A percentile compares a stretch with the other conserved stretches of the same genome.
Conservation (phyloP, 2,113 vertebrate species). For the Pangasianodon hypophthalmus region DNA sequence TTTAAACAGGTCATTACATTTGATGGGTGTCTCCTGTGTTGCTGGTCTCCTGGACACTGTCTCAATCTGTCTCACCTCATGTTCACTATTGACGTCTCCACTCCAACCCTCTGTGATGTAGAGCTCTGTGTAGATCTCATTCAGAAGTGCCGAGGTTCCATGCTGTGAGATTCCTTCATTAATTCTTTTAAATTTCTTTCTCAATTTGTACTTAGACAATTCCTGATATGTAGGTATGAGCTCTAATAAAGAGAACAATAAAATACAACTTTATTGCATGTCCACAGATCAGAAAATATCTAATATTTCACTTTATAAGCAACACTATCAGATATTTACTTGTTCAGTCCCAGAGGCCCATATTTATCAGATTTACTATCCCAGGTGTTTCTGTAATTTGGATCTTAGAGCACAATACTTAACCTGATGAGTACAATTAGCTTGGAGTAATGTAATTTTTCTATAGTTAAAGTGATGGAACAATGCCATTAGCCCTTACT, state of each 20-base stretch:
- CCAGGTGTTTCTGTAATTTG: too few relatives aligned
- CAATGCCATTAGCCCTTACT: neutral
- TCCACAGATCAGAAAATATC: neutral
- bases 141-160: constrained; percentile 13
- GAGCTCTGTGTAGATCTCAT: constrained; percentile 51
- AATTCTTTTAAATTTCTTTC: neutral
- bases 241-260: neutral
- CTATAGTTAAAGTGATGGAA: too few relatives aligned
- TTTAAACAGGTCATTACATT: too few relatives aligned
- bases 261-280: neutral
- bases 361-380: too few relatives aligned
- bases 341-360: too few relatives aligned
- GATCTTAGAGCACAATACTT: neutral
- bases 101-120: constrained; percentile 46
- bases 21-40: too few relatives aligned
- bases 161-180: constrained; percentile 3
- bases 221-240: neutral
- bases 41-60: too few relatives aligned
- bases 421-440: neutral
- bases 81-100: too few relatives aligned
- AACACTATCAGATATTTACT: too few relatives aligned
- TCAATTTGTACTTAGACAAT: neutral
- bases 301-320: too few relatives aligned
- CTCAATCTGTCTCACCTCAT: too few relatives aligned
- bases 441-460: too few relatives aligned